Evolutionary conservation across 2,888 invertebrate genomes (phyloP).

Genomic region (Metallyticus violacea): DNA sequence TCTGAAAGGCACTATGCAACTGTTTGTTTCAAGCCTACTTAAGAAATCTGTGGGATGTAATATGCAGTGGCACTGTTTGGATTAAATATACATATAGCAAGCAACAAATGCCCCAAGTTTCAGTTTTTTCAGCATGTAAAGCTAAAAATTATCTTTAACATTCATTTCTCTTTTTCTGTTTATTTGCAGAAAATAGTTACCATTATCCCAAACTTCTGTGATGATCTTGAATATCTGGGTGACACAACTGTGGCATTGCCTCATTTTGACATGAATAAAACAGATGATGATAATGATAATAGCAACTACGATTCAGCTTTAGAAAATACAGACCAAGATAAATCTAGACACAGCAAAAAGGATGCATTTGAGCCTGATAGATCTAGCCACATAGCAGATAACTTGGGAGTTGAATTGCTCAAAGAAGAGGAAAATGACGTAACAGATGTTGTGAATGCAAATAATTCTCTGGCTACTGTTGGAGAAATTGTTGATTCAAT

Average conservation of each 20-base stretch:
- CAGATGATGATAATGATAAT: conserved; percentile 21
- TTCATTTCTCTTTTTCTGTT: neutral
- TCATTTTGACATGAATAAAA: conserved; percentile 19
- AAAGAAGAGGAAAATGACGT: neutral
- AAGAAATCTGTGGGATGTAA: too few relatives aligned
- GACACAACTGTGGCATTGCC: neutral
- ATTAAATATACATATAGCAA: too few relatives aligned
- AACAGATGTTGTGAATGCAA: conserved; percentile 19
- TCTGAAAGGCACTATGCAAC: too few relatives aligned
- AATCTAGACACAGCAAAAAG: conserved; percentile 12
- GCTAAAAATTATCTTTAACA: too few relatives aligned
- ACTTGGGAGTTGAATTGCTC: neutral
- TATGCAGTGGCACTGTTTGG: too few relatives aligned
- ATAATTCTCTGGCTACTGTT: conserved; percentile 14
- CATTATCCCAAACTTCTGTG: conserved; percentile 62
- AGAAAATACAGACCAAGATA: conserved; percentile 20
- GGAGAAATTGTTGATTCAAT: conserved; percentile 21
- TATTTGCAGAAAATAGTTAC: conserved; percentile 50
- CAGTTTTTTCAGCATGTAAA: too few relatives aligned
- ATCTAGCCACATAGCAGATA: neutral
- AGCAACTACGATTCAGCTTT: conserved; percentile 25
- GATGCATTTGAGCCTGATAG: neutral
- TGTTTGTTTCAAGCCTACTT: too few relatives aligned
- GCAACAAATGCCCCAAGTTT: too few relatives aligned
- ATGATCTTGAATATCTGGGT: conserved; percentile 43